Evolutionary conservation across 2,113 vertebrate species (phyloP), one percentile per base, ranked within the genome.

Genomic region (Sebastes schlegelii): DNA sequence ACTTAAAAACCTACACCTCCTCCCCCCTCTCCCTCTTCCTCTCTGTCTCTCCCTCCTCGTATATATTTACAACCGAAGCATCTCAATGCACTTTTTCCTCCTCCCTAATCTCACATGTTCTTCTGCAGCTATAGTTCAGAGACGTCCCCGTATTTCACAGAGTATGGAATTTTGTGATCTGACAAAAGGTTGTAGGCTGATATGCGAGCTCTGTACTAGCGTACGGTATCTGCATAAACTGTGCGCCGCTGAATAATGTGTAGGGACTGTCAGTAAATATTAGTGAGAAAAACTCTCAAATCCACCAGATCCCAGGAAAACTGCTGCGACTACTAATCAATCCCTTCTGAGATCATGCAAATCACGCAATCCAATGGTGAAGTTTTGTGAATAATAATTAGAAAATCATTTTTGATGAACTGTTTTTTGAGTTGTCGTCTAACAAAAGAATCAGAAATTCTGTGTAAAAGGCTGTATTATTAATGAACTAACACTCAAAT

Each of bases 1-100:
- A 92, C 91, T 93, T 94, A 93, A 93, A 91, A 92, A 87, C 86
- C 91, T 83, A 81, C 88, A 86, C 91, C 86, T 88, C 88, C 55
- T n/a, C 64, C 26, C 26, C 26, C 26, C 26, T 26, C 26, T 26
- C 26, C 26, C 26, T 77, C 75, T 68, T 76, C 65, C 85, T 71
- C 74, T 62, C 77, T 1, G 70, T 68, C 78, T 63, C 91, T 86
- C 69, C 79, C 78, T 45, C 58, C 83, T 71, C 69, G 63, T 89
- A 91, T 82, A 87, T 89, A 90, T 94, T 91, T 90, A 90, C 93
- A 93, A 82, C 87, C 64, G 0, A 11, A 64, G 91, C 88, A 91
- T 88, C 88, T 74, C 90, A 91, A 93, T 92, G 91, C 86, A 86
- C 83, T 72, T 64, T 60, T 82, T 80, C 26, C 26, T 4, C 48